Conservation (phyloP, 2,888 invertebrate genomes). For the Priocnemis perturbator region DNA sequence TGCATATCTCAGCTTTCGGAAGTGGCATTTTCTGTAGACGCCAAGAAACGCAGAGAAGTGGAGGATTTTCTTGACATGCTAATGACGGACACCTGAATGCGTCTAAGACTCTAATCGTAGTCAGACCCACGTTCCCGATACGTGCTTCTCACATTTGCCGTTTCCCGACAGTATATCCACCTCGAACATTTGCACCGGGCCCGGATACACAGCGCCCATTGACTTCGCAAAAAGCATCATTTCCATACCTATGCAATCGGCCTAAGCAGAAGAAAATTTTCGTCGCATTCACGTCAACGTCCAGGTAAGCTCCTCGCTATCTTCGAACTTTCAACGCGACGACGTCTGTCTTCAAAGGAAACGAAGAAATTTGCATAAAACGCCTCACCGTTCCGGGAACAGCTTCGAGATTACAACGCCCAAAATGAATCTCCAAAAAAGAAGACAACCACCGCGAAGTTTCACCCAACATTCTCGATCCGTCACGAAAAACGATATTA, state of each 20-base stretch:
- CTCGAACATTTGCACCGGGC: conserved; percentile 7
- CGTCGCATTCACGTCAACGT: neutral
- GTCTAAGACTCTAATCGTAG: conserved; percentile 60
- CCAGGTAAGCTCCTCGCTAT: conserved; percentile 22
- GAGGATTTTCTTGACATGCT: conserved; percentile 50
- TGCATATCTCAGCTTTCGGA: conserved; percentile 22
- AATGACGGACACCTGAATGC: conserved; percentile 36
- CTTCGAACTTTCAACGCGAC: conserved; percentile 22
- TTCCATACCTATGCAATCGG: conserved; percentile 35
- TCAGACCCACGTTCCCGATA: conserved; percentile 59
- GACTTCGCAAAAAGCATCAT: conserved; percentile 31
- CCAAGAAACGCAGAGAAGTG: conserved; percentile 5
- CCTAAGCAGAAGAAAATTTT: neutral
- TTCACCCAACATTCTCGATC: too few species aligned
- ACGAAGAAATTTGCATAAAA: too few species aligned
- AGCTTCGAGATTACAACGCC: too few species aligned
- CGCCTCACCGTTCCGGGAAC: too few species aligned
- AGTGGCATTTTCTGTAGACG: conserved; percentile 27
- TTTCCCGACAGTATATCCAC: conserved; percentile 5
- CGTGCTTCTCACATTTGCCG: conserved; percentile 47
- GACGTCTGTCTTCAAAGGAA: neutral
- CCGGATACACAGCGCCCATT: conserved; percentile 9
- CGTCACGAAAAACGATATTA: too few species aligned
- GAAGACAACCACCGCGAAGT: too few species aligned
- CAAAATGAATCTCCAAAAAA: too few species aligned